phyloP scores from a whole-genome alignment of 2,113 vertebrate genomes.

The Pithys albifrons region DNA sequence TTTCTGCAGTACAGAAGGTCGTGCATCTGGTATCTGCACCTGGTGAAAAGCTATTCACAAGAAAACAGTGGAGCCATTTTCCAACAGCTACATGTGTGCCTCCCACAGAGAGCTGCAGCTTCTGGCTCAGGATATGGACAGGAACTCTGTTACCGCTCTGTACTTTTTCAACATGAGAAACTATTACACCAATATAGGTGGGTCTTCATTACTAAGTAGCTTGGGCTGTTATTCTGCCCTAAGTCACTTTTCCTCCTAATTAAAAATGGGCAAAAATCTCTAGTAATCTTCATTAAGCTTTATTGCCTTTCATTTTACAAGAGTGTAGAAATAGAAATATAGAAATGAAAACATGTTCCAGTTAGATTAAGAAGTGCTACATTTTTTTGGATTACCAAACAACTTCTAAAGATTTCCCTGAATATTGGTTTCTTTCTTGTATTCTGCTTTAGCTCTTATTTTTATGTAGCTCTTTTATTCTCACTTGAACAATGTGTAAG shows the following conservation, averaged over 20 bases:
- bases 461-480: not conserved
- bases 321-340: not conserved
- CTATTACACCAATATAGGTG: not conserved
- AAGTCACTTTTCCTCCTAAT: not conserved
- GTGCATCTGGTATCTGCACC: slow-evolving; percentile 60
- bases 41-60: slow-evolving; percentile 24
- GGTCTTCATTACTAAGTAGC: not conserved
- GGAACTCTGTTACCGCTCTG: not conserved
- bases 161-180: not conserved
- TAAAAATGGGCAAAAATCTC: not conserved
- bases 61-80: slow-evolving; percentile 15
- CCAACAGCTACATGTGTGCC: not conserved
- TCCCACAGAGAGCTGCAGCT: slow-evolving; percentile 44
- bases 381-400: not conserved
- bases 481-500: not conserved
- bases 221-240: not conserved
- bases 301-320: not conserved
- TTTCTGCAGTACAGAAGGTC: slow-evolving; percentile 17
- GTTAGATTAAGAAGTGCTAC: not conserved
- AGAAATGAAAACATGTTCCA: not conserved
- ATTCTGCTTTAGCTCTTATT: not conserved
- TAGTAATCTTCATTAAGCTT: not conserved
- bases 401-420: not conserved
- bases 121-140: not conserved
- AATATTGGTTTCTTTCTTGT: not conserved